Evolutionary conservation across 2,888 invertebrate species (phyloP).

Genomic region (Scelioninae gen. 1): DNA sequence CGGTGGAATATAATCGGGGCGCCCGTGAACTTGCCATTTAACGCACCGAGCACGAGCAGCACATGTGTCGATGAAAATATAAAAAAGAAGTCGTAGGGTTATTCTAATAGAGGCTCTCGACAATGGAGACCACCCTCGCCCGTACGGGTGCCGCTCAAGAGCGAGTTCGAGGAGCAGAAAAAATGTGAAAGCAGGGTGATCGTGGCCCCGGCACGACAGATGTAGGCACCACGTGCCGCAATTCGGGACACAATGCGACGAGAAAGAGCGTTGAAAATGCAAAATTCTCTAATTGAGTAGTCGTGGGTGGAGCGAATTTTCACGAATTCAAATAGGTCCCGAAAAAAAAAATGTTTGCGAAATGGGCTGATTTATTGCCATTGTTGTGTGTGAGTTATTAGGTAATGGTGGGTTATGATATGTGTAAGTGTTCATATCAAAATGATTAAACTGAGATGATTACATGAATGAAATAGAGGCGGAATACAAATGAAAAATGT

Average conservation of each 20-base stretch:
- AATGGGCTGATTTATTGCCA: conserved; percentile 36
- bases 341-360: conserved; percentile 30
- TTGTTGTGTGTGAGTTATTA: conserved; percentile 30
- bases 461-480: too few relatives aligned
- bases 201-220: conserved; percentile 79
- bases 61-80: conserved; percentile 72
- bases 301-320: conserved; percentile 73
- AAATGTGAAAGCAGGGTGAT: conserved; percentile 70
- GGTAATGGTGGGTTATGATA: conserved; percentile 20
- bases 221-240: conserved; percentile 80
- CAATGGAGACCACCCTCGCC: conserved; percentile 67
- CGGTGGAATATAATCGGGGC: conserved; percentile 70
- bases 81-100: conserved; percentile 75
- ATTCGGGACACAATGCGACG: conserved; percentile 77
- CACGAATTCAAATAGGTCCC: conserved; percentile 43
- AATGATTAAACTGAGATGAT: not conserved
- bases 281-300: conserved; percentile 80
- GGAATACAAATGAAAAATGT: too few relatives aligned
- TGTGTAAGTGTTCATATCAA: conserved; percentile 4
- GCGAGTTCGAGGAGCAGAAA: conserved; percentile 67
- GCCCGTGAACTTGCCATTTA: conserved; percentile 69
- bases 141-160: conserved; percentile 68
- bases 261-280: conserved; percentile 76
- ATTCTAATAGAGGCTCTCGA: conserved; percentile 73
- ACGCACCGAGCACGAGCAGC: conserved; percentile 70